Conservation (phyloP, 2,113 vertebrate genomes). For the Poecile atricapillus region DNA sequence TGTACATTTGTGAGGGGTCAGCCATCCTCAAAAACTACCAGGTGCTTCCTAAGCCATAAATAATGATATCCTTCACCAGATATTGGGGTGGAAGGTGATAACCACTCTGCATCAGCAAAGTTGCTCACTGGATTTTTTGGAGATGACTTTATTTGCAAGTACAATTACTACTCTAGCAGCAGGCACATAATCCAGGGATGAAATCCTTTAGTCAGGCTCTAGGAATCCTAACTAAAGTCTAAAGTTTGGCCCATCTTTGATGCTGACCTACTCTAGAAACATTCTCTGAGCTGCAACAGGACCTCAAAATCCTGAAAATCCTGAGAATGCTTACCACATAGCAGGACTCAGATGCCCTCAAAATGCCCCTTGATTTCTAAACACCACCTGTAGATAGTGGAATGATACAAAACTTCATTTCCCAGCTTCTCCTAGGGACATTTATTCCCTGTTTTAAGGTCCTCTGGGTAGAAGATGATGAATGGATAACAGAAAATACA, state of each 20-base stretch:
- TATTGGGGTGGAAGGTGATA: neutral
- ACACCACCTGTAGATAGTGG: neutral
- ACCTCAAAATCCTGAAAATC: neutral
- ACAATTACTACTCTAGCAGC: neutral
- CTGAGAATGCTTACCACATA: neutral
- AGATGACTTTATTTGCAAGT: neutral
- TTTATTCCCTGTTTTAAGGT: neutral
- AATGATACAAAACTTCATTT: neutral
- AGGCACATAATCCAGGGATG: neutral
- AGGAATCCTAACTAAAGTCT: neutral
- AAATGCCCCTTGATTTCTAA: neutral
- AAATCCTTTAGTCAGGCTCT: neutral
- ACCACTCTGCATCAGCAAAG: neutral
- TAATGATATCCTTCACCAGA: neutral
- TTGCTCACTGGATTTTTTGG: neutral
- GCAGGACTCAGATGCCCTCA: neutral
- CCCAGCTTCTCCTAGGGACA: fast-evolving
- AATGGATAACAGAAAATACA: neutral
- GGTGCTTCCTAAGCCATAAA: neutral
- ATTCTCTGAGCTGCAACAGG: neutral
- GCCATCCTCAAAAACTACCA: neutral
- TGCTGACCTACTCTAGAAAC: neutral
- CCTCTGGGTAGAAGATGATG: neutral
- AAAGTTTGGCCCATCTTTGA: neutral
- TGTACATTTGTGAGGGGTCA: neutral